A percentile compares a stretch with the other conserved stretches of the same genome.
These are phyloP conservation scores for Sinohyriopsis cumingii DNA, from an alignment of 2,888 invertebrate genomes.

Conservation along the genomic window DNA sequence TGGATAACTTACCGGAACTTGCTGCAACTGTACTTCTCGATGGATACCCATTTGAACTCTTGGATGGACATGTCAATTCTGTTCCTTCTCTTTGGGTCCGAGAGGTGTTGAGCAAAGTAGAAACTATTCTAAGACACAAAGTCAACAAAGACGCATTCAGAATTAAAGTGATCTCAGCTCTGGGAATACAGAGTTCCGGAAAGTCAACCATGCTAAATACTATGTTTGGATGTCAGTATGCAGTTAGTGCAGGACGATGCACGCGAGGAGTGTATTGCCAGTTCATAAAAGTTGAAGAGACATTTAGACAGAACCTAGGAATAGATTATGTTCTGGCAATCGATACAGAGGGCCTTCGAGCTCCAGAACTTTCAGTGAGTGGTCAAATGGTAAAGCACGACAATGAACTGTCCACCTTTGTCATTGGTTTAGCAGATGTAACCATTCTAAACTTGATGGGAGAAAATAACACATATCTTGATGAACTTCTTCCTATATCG, in stretches of 20 bases:
- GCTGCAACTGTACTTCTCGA: too few relatives aligned
- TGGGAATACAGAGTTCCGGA: constrained; percentile 31
- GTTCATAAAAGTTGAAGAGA: constrained; percentile 6
- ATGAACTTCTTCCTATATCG: constrained; percentile 20
- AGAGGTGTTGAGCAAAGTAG: constrained; percentile 2
- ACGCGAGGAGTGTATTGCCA: constrained; percentile 27
- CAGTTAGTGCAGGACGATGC: constrained; percentile 27
- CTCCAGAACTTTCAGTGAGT: too few relatives aligned
- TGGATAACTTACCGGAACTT: too few relatives aligned
- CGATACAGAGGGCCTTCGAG: too few relatives aligned
- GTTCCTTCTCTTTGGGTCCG: constrained; percentile 20
- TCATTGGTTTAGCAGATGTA: too few relatives aligned
- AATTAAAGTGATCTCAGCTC: constrained; percentile 13
- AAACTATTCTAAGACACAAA: not conserved
- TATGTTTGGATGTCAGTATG: constrained; percentile 22
- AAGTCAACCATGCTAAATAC: constrained; percentile 26
- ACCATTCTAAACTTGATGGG: too few relatives aligned
- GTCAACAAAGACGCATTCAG: too few relatives aligned
- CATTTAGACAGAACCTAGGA: not conserved
- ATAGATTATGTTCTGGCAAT: too few relatives aligned
- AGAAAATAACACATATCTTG: constrained; percentile 13
- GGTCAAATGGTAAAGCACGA: too few relatives aligned
- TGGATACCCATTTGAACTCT: too few relatives aligned
- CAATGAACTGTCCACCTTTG: too few relatives aligned
- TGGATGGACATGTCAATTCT: too few relatives aligned